A percentile compares a stretch with the other conserved stretches of the same genome.
Evolutionary conservation across 2,888 invertebrate species (phyloP).

Genomic region (Lampropteryx suffumata): DNA sequence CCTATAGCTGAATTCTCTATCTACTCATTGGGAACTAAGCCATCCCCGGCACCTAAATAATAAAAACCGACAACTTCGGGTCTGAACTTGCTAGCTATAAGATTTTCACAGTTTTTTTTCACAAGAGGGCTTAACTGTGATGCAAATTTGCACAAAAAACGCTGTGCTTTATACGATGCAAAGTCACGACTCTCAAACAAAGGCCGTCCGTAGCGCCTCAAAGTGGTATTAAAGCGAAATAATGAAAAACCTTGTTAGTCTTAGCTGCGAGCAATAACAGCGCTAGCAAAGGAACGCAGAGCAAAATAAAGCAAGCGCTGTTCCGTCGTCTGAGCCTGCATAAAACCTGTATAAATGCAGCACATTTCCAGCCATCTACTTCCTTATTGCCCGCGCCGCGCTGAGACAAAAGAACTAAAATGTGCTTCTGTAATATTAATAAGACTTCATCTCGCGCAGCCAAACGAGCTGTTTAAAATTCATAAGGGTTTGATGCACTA

Average conservation of each 20-base stretch:
- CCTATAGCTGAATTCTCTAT: too few relatives aligned
- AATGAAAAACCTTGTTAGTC: constrained; percentile 81
- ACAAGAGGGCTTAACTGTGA: neutral
- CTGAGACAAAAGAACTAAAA: constrained; percentile 73
- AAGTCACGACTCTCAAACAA: constrained; percentile 42
- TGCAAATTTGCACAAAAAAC: constrained; percentile 17
- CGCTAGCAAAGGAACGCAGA: constrained; percentile 67
- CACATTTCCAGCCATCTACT: constrained; percentile 66
- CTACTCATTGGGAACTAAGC: too few relatives aligned
- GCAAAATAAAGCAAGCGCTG: constrained; percentile 67
- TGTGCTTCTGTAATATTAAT: constrained; percentile 68
- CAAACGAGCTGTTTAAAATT: constrained; percentile 44
- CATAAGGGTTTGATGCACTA: constrained; percentile 12
- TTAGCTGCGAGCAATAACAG: constrained; percentile 71
- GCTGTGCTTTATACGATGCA: constrained; percentile 22
- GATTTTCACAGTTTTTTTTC: too few relatives aligned
- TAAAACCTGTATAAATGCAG: constrained; percentile 22
- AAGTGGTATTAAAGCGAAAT: constrained; percentile 78
- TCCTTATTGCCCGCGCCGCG: constrained; percentile 71
- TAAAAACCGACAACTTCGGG: too few relatives aligned
- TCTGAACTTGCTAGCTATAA: too few relatives aligned
- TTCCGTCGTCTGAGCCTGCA: constrained; percentile 36
- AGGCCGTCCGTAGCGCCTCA: constrained; percentile 56
- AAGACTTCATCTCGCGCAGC: constrained; percentile 64
- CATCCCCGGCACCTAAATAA: too few relatives aligned